Percentiles rank a stretch among this genome's conserved stretches.
Evolutionary conservation across 1,140 invertebrate genomes (phyloP).

Genomic region (Drosophila quadrilineata): DNA sequence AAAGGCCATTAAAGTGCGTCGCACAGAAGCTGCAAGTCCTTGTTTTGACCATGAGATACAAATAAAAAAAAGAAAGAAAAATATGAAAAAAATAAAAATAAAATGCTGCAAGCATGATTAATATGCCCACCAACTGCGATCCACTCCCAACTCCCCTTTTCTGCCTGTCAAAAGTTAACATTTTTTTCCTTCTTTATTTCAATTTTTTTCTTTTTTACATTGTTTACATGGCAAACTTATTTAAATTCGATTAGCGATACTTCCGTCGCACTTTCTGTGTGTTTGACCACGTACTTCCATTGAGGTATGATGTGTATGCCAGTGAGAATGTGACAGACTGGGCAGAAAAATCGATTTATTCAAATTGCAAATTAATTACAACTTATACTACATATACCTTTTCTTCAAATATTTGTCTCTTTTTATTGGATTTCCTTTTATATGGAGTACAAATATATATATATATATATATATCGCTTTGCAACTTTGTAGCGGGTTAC

Average conservation of each 20-base stretch:
- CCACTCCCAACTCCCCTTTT: background rate
- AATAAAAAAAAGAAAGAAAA: constrained; percentile 56
- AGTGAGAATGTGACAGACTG: background rate
- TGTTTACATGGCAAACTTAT: constrained; percentile 79
- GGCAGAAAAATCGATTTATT: background rate
- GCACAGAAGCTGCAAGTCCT: constrained; percentile 37
- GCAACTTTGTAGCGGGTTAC: constrained; percentile 1
- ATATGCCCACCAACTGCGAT: background rate
- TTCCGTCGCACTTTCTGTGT: constrained; percentile 53
- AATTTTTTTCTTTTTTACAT: constrained; percentile 15
- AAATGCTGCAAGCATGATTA: too few species aligned
- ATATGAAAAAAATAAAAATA: too few species aligned
- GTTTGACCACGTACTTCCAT: constrained; percentile 1
- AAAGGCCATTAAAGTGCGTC: constrained; percentile 51
- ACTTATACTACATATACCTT: too few species aligned
- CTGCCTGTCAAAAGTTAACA: constrained; percentile 71
- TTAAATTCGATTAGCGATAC: constrained; percentile 79
- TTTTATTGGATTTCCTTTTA: background rate
- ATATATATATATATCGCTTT: constrained; percentile 29
- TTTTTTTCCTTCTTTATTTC: constrained; percentile 53
- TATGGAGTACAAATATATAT: background rate
- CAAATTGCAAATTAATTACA: background rate
- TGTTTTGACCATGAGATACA: constrained; percentile 46
- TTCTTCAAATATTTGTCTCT: too few species aligned
- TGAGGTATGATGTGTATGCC: background rate